Conservation (phyloP, 2,113 vertebrate species). For the Catharus fuscescens region DNA sequence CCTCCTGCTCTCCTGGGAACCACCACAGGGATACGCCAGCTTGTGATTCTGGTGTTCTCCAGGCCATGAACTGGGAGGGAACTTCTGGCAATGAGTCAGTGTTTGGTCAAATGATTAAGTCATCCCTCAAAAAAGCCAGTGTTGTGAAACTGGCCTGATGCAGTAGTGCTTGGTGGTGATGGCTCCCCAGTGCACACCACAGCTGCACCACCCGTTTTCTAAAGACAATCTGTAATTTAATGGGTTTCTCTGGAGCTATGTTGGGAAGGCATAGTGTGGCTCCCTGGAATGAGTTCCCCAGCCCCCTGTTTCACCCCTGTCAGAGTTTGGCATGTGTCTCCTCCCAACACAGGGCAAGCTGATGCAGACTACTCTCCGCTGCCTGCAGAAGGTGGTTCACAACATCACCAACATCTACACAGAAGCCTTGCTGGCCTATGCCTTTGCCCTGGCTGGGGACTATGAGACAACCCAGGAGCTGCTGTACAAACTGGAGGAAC, state of each 20-base stretch:
- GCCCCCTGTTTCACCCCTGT: not conserved
- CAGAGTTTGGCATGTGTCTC: not conserved
- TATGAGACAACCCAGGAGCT: constrained; percentile 47
- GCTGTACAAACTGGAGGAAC: constrained; percentile 63
- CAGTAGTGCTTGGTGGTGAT: not conserved
- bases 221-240: not conserved
- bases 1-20: not conserved
- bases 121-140: not conserved
- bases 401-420: constrained; percentile 79
- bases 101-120: not conserved
- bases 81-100: not conserved
- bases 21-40: rapidly evolving
- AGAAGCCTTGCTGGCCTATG: constrained; percentile 83
- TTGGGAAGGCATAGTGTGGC: not conserved
- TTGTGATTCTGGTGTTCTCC: not conserved
- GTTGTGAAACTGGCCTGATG: not conserved
- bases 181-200: not conserved
- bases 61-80: not conserved
- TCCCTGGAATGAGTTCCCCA: not conserved
- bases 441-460: constrained; percentile 81
- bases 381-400: constrained; percentile 59
- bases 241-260: not conserved
- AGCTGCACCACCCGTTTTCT: not conserved
- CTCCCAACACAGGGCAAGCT: constrained; percentile 69
- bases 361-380: constrained; percentile 72